phyloP scores from a whole-genome alignment of 1,140 invertebrate genomes.

The Drosophila pectinifera region DNA sequence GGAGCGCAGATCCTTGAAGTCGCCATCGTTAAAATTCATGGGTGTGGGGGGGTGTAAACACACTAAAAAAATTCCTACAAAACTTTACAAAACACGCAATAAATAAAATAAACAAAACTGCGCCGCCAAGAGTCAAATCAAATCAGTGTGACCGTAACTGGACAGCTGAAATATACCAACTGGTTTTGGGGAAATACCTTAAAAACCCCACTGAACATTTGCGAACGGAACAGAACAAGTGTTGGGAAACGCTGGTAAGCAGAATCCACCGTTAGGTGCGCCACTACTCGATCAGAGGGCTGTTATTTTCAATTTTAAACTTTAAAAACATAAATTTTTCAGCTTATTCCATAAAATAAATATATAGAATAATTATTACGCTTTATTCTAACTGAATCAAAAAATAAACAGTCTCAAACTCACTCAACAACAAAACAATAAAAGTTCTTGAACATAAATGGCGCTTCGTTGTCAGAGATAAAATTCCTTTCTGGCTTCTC shows the following conservation, averaged over 20 bases:
- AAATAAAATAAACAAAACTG: conserved; percentile 15
- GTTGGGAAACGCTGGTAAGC: not conserved
- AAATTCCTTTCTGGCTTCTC: conserved; percentile 90
- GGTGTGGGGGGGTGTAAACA: not conserved
- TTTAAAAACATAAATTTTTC: not conserved
- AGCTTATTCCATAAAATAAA: not conserved
- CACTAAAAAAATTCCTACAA: not conserved
- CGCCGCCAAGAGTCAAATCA: conserved; percentile 20
- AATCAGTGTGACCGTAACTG: not conserved
- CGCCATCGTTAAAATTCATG: conserved; percentile 70
- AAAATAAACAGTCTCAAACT: not conserved
- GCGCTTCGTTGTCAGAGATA: conserved; percentile 89
- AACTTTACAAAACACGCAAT: conserved; percentile 21
- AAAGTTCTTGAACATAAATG: conserved; percentile 90
- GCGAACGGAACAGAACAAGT: not conserved
- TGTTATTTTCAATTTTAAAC: conserved; percentile 3
- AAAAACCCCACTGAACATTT: too few species aligned
- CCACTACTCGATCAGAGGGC: not conserved
- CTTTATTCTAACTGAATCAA: not conserved
- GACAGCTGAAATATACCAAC: not conserved
- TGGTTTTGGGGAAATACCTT: not conserved
- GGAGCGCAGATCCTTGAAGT: conserved; percentile 77
- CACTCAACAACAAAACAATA: conserved; percentile 86
- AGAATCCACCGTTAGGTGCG: not conserved
- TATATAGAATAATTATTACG: too few species aligned